Evolutionary conservation across 1,140 invertebrate species (phyloP).

Genomic region (Drosophila equinoxialis): DNA sequence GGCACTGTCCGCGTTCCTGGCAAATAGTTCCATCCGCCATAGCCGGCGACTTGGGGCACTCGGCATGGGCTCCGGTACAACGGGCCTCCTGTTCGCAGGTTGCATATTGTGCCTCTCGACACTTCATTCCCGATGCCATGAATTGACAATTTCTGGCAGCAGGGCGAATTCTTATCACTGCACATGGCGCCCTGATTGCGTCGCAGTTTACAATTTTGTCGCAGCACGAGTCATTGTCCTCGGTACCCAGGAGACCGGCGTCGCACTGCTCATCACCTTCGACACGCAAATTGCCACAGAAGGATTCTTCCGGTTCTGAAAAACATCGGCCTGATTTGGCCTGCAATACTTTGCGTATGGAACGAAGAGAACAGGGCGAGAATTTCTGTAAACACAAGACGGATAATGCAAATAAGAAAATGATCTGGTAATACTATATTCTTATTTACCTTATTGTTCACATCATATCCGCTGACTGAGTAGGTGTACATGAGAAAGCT

Average conservation of each 20-base stretch:
- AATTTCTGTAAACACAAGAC: slow-evolving; percentile 88
- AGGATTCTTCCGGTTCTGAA: slow-evolving; percentile 96
- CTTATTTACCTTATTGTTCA: slow-evolving; percentile 95
- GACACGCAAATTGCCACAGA: slow-evolving; percentile 96
- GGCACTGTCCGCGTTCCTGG: slow-evolving; percentile 93
- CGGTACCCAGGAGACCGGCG: slow-evolving; percentile 94
- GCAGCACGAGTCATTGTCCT: slow-evolving; percentile 95
- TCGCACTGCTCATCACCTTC: slow-evolving; percentile 98
- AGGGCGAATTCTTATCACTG: slow-evolving; percentile 97
- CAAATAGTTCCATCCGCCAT: slow-evolving; percentile 93
- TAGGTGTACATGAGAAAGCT: slow-evolving; percentile 99
- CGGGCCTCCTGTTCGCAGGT: slow-evolving; percentile 95
- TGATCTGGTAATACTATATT: not conserved
- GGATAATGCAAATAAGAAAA: slow-evolving; percentile 9
- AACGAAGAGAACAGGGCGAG: slow-evolving; percentile 95
- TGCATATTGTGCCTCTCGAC: slow-evolving; percentile 93
- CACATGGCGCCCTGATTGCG: slow-evolving; percentile 92
- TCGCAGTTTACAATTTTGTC: slow-evolving; percentile 95
- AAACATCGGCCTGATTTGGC: slow-evolving; percentile 96
- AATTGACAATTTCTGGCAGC: slow-evolving; percentile 95
- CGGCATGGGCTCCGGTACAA: slow-evolving; percentile 87
- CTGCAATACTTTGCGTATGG: slow-evolving; percentile 95
- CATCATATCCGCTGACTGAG: slow-evolving; percentile 97
- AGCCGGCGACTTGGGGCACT: slow-evolving; percentile 89
- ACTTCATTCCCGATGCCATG: slow-evolving; percentile 91